These are phyloP conservation scores for Macrosiphum euphorbiae DNA, from an alignment of 2,888 invertebrate species.

Conservation along the genomic window DNA sequence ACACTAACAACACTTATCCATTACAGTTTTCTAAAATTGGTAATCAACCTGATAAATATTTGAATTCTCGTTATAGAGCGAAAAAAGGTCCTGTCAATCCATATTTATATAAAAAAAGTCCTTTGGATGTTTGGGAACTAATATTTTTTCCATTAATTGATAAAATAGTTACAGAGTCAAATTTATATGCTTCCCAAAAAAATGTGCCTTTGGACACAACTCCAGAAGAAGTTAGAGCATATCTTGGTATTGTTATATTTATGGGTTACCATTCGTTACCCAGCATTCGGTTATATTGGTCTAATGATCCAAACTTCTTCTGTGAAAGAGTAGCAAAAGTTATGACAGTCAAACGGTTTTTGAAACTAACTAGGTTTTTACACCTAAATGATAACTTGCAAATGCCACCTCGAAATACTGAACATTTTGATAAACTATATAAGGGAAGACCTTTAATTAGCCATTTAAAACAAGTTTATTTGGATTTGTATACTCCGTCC, in stretches of 20 bases:
- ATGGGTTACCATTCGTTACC: slow-evolving; percentile 26
- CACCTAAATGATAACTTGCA: slow-evolving; percentile 45
- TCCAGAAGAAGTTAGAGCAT: slow-evolving; percentile 20
- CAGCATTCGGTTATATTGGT: not conserved
- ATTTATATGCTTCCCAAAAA: not conserved
- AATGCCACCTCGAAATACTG: slow-evolving; percentile 20
- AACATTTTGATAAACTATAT: slow-evolving; percentile 62
- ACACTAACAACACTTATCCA: too few species aligned
- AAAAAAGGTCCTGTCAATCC: too few species aligned
- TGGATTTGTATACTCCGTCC: not conserved
- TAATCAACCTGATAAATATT: not conserved
- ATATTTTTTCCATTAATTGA: too few species aligned
- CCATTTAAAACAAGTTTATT: slow-evolving; percentile 17
- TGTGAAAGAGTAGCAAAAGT: slow-evolving; percentile 29
- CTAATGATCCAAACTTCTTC: slow-evolving; percentile 2
- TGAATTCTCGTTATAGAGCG: not conserved
- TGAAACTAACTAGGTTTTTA: slow-evolving; percentile 9
- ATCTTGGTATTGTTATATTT: slow-evolving; percentile 16
- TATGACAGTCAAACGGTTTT: slow-evolving; percentile 42
- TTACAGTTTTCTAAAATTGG: not conserved
- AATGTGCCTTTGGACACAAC: not conserved
- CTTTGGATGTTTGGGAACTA: too few species aligned
- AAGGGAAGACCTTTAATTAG: slow-evolving; percentile 23
- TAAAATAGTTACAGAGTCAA: not conserved
- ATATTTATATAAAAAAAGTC: too few species aligned